These are phyloP conservation scores for Drosophila setosimentum DNA, from an alignment of 2,888 invertebrate species.

Conservation along the genomic window DNA sequence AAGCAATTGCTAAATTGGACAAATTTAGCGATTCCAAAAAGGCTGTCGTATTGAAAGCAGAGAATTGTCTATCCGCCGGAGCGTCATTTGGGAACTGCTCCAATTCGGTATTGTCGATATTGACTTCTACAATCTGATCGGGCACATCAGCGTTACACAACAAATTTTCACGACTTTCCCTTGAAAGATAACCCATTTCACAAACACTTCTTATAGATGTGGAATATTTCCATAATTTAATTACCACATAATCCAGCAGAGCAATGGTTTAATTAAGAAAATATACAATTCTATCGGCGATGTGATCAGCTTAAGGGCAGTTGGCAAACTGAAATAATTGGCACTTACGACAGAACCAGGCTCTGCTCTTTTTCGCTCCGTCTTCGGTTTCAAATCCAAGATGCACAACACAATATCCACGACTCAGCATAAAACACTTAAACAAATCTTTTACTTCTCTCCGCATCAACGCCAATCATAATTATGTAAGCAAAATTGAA, in stretches of 20 bases:
- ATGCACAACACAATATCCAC: slow-evolving; percentile 19
- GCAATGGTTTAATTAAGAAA: background rate
- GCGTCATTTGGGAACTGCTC: background rate
- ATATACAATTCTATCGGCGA: slow-evolving; percentile 6
- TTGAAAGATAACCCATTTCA: slow-evolving; percentile 12
- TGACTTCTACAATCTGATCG: background rate
- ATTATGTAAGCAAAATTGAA: background rate
- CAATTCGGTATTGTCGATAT: background rate
- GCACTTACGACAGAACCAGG: no score
- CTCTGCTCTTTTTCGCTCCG: background rate
- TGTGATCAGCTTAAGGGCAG: slow-evolving; percentile 29
- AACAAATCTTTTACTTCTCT: slow-evolving; percentile 11
- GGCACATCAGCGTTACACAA: slow-evolving; percentile 4
- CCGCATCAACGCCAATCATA: background rate
- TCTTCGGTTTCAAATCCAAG: slow-evolving; percentile 14
- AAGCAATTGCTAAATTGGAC: slow-evolving; percentile 16
- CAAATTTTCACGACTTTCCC: slow-evolving; percentile 42
- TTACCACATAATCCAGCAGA: slow-evolving; percentile 39
- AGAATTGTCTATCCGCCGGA: background rate
- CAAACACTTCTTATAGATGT: background rate
- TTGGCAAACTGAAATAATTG: slow-evolving; percentile 44
- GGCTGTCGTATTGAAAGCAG: background rate
- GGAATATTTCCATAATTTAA: background rate
- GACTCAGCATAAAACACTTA: slow-evolving; percentile 30
- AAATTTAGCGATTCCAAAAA: slow-evolving; percentile 1